Percentiles rank a stretch among this genome's conserved stretches.
phyloP scores from a whole-genome alignment of 2,113 vertebrate species.

The Neotoma lepida region DNA sequence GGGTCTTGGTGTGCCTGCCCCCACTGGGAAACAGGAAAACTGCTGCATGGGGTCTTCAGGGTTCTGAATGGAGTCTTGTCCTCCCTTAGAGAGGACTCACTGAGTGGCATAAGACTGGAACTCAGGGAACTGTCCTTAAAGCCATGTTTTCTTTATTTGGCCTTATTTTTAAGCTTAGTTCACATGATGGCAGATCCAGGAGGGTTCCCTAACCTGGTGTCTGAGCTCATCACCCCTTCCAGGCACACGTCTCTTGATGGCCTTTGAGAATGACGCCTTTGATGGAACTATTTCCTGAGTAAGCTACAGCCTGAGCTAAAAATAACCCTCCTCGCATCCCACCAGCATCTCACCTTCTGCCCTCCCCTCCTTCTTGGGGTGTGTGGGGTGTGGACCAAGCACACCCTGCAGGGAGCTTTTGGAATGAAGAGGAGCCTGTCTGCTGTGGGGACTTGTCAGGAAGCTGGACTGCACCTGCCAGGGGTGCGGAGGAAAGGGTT shows the following conservation, averaged over 20 bases:
- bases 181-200: not conserved
- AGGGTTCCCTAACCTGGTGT: not conserved
- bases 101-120: not conserved
- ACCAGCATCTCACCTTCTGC: not conserved
- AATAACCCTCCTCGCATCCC: conserved; percentile 12
- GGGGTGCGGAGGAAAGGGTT: not conserved
- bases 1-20: not conserved
- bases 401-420: not conserved
- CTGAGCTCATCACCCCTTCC: conserved; percentile 34
- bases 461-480: not conserved
- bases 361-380: not conserved
- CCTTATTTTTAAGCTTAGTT: not conserved
- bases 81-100: not conserved
- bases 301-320: conserved; percentile 42
- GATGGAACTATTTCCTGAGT: conserved; percentile 31
- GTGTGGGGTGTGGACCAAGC: not conserved
- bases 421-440: not conserved
- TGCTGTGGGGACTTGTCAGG: not conserved
- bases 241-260: not conserved
- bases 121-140: not conserved
- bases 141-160: not conserved
- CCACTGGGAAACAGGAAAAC: not conserved
- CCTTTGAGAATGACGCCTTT: conserved; percentile 38
- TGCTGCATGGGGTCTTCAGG: not conserved
- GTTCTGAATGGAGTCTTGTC: not conserved